Evolutionary conservation across 2,888 invertebrate species (phyloP).

Genomic region (Lasioglossum calceatum): DNA sequence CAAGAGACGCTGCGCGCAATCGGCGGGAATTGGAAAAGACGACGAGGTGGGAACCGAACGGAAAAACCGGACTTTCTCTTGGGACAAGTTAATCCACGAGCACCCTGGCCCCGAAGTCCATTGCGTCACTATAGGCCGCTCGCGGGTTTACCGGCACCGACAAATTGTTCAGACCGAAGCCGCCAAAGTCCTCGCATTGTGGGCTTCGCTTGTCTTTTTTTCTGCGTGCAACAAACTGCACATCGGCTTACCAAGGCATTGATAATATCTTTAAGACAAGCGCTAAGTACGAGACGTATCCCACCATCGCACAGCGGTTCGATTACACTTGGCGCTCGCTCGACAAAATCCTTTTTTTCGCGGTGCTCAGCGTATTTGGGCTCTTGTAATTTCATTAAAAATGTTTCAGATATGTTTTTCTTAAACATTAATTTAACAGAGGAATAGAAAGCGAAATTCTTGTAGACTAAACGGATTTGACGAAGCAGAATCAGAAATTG

Average conservation of each 20-base stretch:
- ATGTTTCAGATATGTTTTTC: no score
- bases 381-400: no score
- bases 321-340: no score
- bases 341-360: no score
- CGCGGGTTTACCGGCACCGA: conserved; percentile 17
- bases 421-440: no score
- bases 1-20: conserved; percentile 48
- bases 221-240: neutral
- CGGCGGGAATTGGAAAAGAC: conserved; percentile 72
- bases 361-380: no score
- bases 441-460: neutral
- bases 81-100: conserved; percentile 60
- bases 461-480: neutral
- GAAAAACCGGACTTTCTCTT: conserved; percentile 70
- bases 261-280: neutral
- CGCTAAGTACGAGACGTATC: neutral
- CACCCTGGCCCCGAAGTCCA: conserved; percentile 18
- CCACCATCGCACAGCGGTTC: no score
- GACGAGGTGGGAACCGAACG: conserved; percentile 45
- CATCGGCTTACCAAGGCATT: neutral
- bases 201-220: conserved; percentile 4
- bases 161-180: conserved; percentile 20
- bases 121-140: conserved; percentile 36
- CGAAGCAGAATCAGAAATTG: neutral
- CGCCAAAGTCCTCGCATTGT: neutral